phyloP scores from a whole-genome alignment of 2,113 vertebrate genomes.

The Shinisaurus crocodilurus region DNA sequence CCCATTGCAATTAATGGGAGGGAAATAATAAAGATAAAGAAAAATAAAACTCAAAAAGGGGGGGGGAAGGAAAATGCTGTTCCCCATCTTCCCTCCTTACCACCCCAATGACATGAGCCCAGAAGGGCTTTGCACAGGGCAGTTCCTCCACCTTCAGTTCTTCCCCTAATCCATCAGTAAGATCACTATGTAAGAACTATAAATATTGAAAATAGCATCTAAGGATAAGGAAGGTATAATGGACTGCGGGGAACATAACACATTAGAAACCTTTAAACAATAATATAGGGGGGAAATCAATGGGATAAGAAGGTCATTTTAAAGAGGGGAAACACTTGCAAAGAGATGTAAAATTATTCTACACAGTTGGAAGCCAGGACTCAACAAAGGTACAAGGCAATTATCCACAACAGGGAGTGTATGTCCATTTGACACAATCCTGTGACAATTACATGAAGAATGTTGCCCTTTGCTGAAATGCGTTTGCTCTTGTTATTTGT shows the following conservation, averaged over 20 bases:
- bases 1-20: neutral
- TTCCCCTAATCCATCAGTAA: too few species aligned
- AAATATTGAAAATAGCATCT: neutral
- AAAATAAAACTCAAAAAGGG: neutral
- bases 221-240: neutral
- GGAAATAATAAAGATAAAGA: neutral
- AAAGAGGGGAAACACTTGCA: neutral
- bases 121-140: too few species aligned
- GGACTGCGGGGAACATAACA: neutral
- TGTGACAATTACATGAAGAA: conserved; percentile 43
- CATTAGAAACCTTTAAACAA: neutral
- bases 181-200: neutral
- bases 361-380: neutral
- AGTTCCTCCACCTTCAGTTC: too few species aligned
- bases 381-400: neutral
- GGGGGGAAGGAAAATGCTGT: neutral
- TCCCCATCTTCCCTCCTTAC: neutral
- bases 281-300: neutral
- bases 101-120: neutral
- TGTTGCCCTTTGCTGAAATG: conserved; percentile 59
- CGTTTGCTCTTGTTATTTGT: conserved; percentile 57
- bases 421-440: conserved; percentile 56
- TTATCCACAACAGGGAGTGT: conserved; percentile 54
- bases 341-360: conserved; percentile 51
- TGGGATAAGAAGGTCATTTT: conserved; percentile 32